A percentile compares a stretch with the other conserved stretches of the same genome.
phyloP scores from a whole-genome alignment of 2,888 invertebrate genomes.

The Masnerella sp. region DNA sequence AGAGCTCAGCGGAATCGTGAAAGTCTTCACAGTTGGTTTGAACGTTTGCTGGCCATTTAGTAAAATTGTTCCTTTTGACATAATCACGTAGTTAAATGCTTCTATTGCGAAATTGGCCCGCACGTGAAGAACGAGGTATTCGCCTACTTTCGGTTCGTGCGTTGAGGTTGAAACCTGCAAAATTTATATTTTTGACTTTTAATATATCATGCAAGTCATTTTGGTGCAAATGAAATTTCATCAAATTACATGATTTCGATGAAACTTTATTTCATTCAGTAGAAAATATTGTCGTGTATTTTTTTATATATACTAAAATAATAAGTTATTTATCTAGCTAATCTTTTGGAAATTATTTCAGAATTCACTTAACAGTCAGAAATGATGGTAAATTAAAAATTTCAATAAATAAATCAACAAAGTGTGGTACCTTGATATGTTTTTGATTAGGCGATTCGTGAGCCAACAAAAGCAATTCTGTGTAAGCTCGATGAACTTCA shows the following conservation, averaged over 20 bases:
- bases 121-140: slow-evolving; percentile 96
- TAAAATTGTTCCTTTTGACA: slow-evolving; percentile 94
- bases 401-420: too few species aligned
- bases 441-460: slow-evolving; percentile 90
- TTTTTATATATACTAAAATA: too few species aligned
- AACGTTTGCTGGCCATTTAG: slow-evolving; percentile 91
- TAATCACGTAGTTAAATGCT: slow-evolving; percentile 92
- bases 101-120: slow-evolving; percentile 94
- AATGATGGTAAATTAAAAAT: too few species aligned
- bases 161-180: slow-evolving; percentile 87
- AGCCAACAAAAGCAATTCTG: slow-evolving; percentile 85
- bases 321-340: too few species aligned
- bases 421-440: slow-evolving; percentile 86
- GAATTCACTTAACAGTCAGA: too few species aligned
- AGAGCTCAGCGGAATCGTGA: slow-evolving; percentile 88
- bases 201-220: too few species aligned
- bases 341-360: too few species aligned
- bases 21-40: slow-evolving; percentile 86
- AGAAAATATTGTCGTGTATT: too few species aligned
- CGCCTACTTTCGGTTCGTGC: slow-evolving; percentile 89
- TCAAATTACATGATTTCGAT: too few species aligned
- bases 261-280: too few species aligned
- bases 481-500: slow-evolving; percentile 82
- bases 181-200: too few species aligned
- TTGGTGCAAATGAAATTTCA: too few species aligned